phyloP scores from a whole-genome alignment of 2,888 invertebrate genomes.

The Latrodectus hesperus region DNA sequence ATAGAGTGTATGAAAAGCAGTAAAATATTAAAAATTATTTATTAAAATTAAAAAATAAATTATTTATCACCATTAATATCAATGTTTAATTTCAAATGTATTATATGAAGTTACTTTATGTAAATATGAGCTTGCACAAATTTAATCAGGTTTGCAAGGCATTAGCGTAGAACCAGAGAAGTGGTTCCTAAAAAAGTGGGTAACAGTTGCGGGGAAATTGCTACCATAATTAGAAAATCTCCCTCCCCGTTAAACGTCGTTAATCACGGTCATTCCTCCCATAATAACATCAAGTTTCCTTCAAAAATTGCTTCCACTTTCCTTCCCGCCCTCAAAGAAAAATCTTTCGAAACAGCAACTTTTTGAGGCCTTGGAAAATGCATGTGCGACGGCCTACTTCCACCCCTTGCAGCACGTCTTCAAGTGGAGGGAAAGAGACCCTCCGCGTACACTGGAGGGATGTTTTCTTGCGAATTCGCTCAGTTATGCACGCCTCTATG shows the following conservation, averaged over 20 bases:
- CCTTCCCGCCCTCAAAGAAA: not conserved
- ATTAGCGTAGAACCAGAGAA: not conserved
- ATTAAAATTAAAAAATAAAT: too few relatives aligned
- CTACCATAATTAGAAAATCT: conserved; percentile 59
- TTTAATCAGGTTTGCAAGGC: too few relatives aligned
- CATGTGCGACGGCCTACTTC: not conserved
- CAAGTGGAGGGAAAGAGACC: conserved; percentile 2
- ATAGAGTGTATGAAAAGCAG: too few relatives aligned
- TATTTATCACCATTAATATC: too few relatives aligned
- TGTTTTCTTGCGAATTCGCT: conserved; percentile 34
- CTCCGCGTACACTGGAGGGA: not conserved
- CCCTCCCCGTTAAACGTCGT: conserved; percentile 36
- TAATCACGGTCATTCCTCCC: conserved; percentile 49
- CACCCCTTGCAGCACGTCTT: conserved; percentile 11
- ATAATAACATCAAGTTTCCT: conserved; percentile 50
- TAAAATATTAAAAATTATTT: too few relatives aligned
- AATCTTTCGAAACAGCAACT: conserved; percentile 13
- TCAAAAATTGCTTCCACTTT: not conserved
- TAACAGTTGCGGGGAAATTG: conserved; percentile 33
- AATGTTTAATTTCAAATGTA: too few relatives aligned
- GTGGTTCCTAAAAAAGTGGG: not conserved
- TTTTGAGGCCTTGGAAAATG: conserved; percentile 46
- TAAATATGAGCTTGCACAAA: too few relatives aligned
- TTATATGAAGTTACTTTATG: too few relatives aligned
- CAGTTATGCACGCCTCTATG: conserved; percentile 55